phyloP scores from a whole-genome alignment of 2,888 invertebrate species.

The Agriopis leucophaearia region DNA sequence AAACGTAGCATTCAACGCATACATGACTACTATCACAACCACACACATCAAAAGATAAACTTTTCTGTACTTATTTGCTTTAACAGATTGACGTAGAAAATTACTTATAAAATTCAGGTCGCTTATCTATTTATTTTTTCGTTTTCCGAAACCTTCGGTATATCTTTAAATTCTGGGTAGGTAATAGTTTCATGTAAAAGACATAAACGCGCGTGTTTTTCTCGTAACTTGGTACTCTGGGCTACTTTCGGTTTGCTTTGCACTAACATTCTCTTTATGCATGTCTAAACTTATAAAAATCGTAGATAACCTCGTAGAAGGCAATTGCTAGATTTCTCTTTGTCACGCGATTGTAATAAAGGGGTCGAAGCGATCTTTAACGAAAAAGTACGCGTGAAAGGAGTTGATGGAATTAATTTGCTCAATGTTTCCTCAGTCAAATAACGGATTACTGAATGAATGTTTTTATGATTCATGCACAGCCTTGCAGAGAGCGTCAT shows the following conservation, averaged over 20 bases:
- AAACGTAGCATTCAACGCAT: conserved; percentile 9
- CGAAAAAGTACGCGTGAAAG: neutral
- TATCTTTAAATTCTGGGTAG: too few species aligned
- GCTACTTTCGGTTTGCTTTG: conserved; percentile 1
- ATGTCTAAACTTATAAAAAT: conserved; percentile 18
- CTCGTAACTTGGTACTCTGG: neutral
- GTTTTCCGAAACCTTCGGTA: too few species aligned
- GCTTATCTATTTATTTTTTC: neutral
- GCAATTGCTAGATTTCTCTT: conserved; percentile 37
- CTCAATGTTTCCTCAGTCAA: conserved; percentile 3
- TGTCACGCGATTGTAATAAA: conserved; percentile 25
- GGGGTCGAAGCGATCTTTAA: neutral
- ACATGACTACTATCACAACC: conserved; percentile 16
- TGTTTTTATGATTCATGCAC: conserved; percentile 1
- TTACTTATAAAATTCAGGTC: neutral
- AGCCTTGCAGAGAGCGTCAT: neutral
- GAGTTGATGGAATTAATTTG: neutral
- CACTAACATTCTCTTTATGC: conserved; percentile 16
- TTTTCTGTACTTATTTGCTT: neutral
- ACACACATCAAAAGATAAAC: conserved; percentile 16
- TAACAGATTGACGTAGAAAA: neutral
- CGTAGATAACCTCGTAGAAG: conserved; percentile 10
- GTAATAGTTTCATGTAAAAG: conserved; percentile 15
- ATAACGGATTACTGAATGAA: conserved; percentile 11
- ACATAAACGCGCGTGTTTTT: conserved; percentile 36